These are phyloP conservation scores for Indri indri DNA, from an alignment of 2,113 vertebrate species.

Conservation along the genomic window DNA sequence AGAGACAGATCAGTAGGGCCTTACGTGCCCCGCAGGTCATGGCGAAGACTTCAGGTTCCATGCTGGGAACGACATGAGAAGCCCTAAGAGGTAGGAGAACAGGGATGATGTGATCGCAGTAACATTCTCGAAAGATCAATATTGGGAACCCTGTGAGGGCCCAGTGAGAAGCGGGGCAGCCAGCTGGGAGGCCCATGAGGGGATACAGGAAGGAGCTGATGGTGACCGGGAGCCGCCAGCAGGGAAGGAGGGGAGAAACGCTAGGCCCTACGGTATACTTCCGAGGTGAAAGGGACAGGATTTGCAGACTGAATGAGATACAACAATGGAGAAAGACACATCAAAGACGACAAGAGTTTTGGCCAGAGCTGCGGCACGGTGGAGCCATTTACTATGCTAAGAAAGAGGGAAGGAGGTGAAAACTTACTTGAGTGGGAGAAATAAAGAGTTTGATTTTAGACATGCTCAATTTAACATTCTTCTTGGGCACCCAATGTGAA, in stretches of 20 bases:
- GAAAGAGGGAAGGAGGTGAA: neutral
- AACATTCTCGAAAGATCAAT: neutral
- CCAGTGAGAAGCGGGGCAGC: accelerated
- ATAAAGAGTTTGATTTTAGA: neutral
- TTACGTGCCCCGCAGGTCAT: neutral
- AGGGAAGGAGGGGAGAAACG: neutral
- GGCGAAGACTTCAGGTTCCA: neutral
- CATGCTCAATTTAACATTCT: neutral
- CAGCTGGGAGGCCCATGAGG: too few relatives aligned
- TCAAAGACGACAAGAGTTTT: neutral
- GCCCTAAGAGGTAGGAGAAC: neutral
- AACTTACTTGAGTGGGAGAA: neutral
- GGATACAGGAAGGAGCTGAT: neutral
- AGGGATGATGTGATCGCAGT: neutral
- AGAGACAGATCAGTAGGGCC: neutral
- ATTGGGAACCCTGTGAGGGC: neutral
- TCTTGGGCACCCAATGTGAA: neutral
- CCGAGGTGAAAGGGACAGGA: neutral
- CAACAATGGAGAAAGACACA: neutral
- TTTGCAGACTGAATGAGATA: neutral
- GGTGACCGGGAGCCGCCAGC: neutral
- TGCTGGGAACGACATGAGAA: neutral
- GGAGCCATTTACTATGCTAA: neutral
- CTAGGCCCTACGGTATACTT: neutral
- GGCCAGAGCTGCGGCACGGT: neutral